Evolutionary conservation across 2,888 invertebrate genomes (phyloP).

Genomic region (Dinocampus coccinellae): DNA sequence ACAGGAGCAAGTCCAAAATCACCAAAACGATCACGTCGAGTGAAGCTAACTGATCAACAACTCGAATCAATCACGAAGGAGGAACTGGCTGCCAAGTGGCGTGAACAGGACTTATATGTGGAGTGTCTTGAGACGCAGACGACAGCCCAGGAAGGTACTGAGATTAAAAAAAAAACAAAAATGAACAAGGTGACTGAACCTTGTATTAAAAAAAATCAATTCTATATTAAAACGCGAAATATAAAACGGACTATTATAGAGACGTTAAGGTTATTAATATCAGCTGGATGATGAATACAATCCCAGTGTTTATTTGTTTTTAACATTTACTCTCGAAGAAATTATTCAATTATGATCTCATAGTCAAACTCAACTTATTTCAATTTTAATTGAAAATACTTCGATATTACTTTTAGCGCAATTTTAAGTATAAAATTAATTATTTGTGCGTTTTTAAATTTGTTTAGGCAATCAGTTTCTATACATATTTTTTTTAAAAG

Average conservation of each 20-base stretch:
- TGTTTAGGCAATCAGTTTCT: not conserved
- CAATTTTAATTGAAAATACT: not conserved
- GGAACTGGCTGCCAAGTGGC: conserved; percentile 80
- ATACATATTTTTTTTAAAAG: not conserved
- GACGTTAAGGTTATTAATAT: conserved; percentile 39
- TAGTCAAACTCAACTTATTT: not conserved
- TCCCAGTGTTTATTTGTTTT: conserved; percentile 19
- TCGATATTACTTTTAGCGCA: not conserved
- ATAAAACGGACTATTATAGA: conserved; percentile 29
- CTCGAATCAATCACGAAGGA: conserved; percentile 76
- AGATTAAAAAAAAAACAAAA: conserved; percentile 52
- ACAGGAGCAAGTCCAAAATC: conserved; percentile 72
- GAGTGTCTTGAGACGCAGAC: conserved; percentile 81
- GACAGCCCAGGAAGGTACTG: conserved; percentile 84
- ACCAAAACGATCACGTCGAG: conserved; percentile 68
- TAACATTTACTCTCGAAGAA: not conserved
- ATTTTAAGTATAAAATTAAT: not conserved
- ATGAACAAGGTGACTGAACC: conserved; percentile 54
- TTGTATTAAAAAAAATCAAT: conserved; percentile 51
- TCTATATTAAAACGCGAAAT: not conserved
- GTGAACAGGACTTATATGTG: conserved; percentile 82
- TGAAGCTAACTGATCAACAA: conserved; percentile 77
- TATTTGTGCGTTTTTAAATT: not conserved
- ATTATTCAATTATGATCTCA: not conserved
- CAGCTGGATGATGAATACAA: conserved; percentile 6